Evolutionary conservation across 1,140 invertebrate species (phyloP).

Genomic region (Popillia japonica): DNA sequence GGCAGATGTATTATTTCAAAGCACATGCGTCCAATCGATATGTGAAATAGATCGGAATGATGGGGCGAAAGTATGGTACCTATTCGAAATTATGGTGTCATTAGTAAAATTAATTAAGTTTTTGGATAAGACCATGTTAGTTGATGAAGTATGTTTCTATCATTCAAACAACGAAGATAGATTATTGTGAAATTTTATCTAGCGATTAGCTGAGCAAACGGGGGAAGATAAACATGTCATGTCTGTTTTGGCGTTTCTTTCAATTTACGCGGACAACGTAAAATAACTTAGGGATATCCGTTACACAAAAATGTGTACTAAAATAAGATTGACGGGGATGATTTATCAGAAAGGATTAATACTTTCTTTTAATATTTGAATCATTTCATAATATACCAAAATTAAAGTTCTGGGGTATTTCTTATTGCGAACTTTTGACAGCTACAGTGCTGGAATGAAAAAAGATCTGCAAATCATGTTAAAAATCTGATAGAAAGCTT

Average conservation of each 20-base stretch:
- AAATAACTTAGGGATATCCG: background rate
- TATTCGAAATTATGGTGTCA: too few relatives aligned
- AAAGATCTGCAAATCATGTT: too few relatives aligned
- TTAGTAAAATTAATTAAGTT: too few relatives aligned
- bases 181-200: background rate
- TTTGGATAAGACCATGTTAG: too few relatives aligned
- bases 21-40: constrained; percentile 54
- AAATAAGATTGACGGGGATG: background rate
- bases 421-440: too few relatives aligned
- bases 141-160: background rate
- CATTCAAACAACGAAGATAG: background rate
- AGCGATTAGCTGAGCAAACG: background rate
- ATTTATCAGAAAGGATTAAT: too few relatives aligned
- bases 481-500: too few relatives aligned
- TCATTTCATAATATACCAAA: too few relatives aligned
- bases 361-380: too few relatives aligned
- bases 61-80: background rate
- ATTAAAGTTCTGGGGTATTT: too few relatives aligned
- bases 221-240: background rate
- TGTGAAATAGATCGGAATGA: background rate
- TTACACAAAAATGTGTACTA: background rate
- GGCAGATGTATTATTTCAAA: constrained; percentile 61
- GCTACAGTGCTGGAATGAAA: too few relatives aligned
- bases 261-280: background rate
- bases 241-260: background rate